These are phyloP conservation scores for Scotopteryx bipunctaria DNA, from an alignment of 2,888 invertebrate genomes.

Conservation along the genomic window DNA sequence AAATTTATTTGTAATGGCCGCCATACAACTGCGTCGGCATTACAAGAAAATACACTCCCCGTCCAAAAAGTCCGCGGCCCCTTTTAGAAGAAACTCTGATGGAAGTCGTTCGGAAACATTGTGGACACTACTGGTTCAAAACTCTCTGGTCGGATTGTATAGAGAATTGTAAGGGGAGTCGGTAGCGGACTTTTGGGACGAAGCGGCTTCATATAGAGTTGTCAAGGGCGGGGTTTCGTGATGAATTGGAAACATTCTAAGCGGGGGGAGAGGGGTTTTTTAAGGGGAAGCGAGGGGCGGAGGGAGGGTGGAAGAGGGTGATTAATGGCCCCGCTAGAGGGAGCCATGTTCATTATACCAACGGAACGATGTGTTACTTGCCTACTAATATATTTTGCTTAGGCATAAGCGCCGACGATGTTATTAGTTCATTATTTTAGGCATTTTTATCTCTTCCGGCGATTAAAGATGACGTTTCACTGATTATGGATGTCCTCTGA, in stretches of 20 bases:
- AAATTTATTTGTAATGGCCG: constrained; percentile 76
- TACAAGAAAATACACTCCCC: constrained; percentile 70
- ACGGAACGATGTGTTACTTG: constrained; percentile 80
- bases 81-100: constrained; percentile 42
- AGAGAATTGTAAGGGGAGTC: constrained; percentile 38
- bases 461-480: constrained; percentile 66
- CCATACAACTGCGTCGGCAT: constrained; percentile 62
- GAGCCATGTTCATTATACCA: constrained; percentile 82
- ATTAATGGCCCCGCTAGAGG: constrained; percentile 75
- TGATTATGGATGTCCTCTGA: constrained; percentile 55
- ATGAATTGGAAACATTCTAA: constrained; percentile 82
- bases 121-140: constrained; percentile 45
- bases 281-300: constrained; percentile 62
- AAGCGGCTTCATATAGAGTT: constrained; percentile 82
- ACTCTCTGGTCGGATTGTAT: constrained; percentile 38
- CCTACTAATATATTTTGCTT: constrained; percentile 78
- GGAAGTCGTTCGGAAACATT: constrained; percentile 43
- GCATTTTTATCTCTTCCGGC: constrained; percentile 76
- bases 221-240: constrained; percentile 85
- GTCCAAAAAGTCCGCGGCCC: constrained; percentile 51
- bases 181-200: constrained; percentile 61
- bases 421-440: constrained; percentile 78
- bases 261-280: constrained; percentile 71
- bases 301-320: constrained; percentile 65
- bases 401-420: constrained; percentile 60